Conservation (phyloP, 1,140 invertebrate genomes). For the Macrobrachium rosenbergii region DNA sequence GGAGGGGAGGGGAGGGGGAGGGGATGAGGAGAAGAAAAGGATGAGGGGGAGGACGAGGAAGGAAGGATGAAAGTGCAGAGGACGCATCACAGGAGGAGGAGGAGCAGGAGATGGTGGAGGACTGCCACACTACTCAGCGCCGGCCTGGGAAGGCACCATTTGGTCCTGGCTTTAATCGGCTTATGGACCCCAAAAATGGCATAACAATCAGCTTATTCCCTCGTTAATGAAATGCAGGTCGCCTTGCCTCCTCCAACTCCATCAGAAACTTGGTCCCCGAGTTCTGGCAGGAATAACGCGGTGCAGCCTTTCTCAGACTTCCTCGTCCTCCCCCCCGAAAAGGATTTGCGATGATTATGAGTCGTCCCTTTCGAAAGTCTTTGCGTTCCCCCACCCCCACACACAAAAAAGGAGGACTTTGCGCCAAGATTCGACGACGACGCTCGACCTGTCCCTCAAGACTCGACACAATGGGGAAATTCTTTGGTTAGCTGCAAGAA, state of each 20-base stretch:
- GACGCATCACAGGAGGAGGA: neutral
- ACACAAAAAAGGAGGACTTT: no score
- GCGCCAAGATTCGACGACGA: no score
- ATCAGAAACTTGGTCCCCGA: neutral
- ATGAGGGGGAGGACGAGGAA: neutral
- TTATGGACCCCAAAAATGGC: conserved; percentile 22
- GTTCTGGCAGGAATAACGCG: neutral
- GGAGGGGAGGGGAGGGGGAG: no score
- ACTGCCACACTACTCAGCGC: neutral
- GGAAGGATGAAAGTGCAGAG: neutral
- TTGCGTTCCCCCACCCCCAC: no score
- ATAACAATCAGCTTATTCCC: conserved; percentile 25
- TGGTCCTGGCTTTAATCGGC: neutral
- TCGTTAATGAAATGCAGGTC: conserved; percentile 25
- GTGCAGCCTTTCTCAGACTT: neutral
- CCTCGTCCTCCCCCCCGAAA: neutral
- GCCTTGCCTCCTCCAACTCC: neutral
- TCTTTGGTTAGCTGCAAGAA: no score
- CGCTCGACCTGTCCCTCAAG: no score
- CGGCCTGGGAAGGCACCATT: conserved; percentile 13
- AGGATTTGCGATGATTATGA: no score
- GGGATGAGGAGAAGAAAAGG: neutral
- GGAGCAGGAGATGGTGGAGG: neutral
- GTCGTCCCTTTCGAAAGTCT: no score
- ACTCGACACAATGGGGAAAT: no score